Conservation (phyloP, 2,888 invertebrate genomes). For the Eupithecia insigniata region DNA sequence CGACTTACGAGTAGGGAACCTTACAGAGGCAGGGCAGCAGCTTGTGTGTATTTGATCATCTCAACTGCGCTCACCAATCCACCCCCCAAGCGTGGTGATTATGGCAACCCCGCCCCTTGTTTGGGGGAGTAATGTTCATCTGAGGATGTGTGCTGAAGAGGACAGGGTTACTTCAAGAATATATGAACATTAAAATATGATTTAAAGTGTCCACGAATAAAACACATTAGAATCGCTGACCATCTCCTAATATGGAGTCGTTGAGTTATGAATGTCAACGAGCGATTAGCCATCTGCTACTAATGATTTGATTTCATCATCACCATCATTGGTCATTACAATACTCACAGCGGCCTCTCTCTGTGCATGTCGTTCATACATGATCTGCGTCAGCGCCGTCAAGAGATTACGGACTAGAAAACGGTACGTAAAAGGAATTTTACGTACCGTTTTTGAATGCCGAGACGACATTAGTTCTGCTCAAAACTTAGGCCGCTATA, state of each 20-base stretch:
- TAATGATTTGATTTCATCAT: neutral
- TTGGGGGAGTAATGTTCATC: neutral
- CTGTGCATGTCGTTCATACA: neutral
- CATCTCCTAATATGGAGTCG: constrained; percentile 4
- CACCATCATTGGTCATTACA: neutral
- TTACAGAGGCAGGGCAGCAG: neutral
- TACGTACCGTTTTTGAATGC: too few relatives aligned
- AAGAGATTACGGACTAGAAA: neutral
- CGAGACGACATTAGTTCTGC: neutral
- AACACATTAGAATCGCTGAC: neutral
- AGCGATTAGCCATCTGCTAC: constrained; percentile 4
- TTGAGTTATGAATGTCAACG: constrained; percentile 2
- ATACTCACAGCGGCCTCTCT: neutral
- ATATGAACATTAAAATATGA: neutral
- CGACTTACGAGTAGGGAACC: neutral
- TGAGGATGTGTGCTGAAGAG: neutral
- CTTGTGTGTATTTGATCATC: neutral
- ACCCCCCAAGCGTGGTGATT: neutral
- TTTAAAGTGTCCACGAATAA: constrained; percentile 2
- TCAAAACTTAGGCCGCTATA: neutral
- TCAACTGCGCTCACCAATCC: neutral
- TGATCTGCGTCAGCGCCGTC: neutral
- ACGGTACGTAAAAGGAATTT: neutral
- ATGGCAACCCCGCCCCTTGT: neutral
- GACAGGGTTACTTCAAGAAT: neutral